Evolutionary conservation across 1,140 invertebrate genomes (phyloP).

Genomic region (Oryzaephilus surinamensis): DNA sequence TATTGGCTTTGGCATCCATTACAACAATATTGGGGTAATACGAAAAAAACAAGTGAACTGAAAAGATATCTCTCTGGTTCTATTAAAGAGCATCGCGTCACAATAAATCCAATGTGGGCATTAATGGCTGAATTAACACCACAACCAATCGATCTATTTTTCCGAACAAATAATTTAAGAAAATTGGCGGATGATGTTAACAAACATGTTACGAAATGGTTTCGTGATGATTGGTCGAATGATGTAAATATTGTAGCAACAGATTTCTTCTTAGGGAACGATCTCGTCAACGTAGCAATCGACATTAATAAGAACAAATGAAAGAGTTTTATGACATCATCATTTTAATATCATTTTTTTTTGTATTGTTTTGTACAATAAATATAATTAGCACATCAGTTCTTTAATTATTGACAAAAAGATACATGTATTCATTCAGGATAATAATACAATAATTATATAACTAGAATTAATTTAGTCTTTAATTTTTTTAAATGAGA

Average conservation of each 20-base stretch:
- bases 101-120: slow-evolving; percentile 53
- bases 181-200: slow-evolving; percentile 60
- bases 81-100: slow-evolving; percentile 36
- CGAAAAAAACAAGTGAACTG: slow-evolving; percentile 41
- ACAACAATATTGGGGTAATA: slow-evolving; percentile 58
- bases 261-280: slow-evolving; percentile 69
- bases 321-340: too few species aligned
- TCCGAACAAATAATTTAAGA: slow-evolving; percentile 51
- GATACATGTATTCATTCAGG: too few species aligned
- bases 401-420: too few species aligned
- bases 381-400: slow-evolving; percentile 8
- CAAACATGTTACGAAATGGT: slow-evolving; percentile 53
- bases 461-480: slow-evolving; percentile 8
- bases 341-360: slow-evolving; percentile 2
- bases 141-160: slow-evolving; percentile 53
- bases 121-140: slow-evolving; percentile 76
- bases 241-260: slow-evolving; percentile 62
- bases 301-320: slow-evolving; percentile 40
- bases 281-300: slow-evolving; percentile 60
- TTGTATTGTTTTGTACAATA: slow-evolving; percentile 7
- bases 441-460: too few species aligned
- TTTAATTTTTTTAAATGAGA: slow-evolving; percentile 6
- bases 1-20: slow-evolving; percentile 62
- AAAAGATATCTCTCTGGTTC: slow-evolving; percentile 44
- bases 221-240: slow-evolving; percentile 51